Evolutionary conservation across 2,888 invertebrate genomes (phyloP).

Genomic region (Chrysolina americana): DNA sequence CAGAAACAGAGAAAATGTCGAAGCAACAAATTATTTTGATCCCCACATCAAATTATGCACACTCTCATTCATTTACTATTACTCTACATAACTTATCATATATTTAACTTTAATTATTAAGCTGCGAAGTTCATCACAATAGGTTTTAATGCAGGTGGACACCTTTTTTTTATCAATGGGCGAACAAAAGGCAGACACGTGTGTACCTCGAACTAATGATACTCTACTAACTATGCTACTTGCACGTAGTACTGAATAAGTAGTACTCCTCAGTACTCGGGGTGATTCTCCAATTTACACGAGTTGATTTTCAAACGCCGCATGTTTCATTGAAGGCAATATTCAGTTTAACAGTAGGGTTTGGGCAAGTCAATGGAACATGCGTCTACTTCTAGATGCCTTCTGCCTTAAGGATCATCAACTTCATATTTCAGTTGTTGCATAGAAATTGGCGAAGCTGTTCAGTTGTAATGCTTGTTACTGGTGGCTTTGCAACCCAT

Average conservation of each 20-base stretch:
- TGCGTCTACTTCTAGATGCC: background rate
- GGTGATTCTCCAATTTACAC: constrained; percentile 37
- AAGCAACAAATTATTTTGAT: background rate
- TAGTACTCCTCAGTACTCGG: constrained; percentile 54
- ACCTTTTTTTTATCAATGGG: constrained; percentile 69
- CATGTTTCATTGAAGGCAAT: background rate
- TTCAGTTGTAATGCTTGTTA: background rate
- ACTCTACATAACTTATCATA: constrained; percentile 68
- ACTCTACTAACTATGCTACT: constrained; percentile 61
- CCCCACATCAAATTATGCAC: background rate
- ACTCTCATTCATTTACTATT: constrained; percentile 63
- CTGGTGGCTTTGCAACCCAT: no score
- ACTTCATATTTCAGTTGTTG: background rate
- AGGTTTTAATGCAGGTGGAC: constrained; percentile 69
- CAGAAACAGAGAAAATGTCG: background rate
- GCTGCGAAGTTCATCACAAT: constrained; percentile 71
- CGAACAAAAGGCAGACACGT: constrained; percentile 70
- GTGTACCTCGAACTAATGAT: constrained; percentile 67
- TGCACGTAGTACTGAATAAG: constrained; percentile 57
- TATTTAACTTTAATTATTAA: constrained; percentile 63
- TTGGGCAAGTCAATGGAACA: background rate
- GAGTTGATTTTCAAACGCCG: constrained; percentile 31
- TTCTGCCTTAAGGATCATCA: background rate
- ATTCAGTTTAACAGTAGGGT: background rate
- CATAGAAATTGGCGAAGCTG: background rate